These are phyloP conservation scores for Alethe castanea DNA, from an alignment of 2,113 vertebrate species.

Conservation along the genomic window DNA sequence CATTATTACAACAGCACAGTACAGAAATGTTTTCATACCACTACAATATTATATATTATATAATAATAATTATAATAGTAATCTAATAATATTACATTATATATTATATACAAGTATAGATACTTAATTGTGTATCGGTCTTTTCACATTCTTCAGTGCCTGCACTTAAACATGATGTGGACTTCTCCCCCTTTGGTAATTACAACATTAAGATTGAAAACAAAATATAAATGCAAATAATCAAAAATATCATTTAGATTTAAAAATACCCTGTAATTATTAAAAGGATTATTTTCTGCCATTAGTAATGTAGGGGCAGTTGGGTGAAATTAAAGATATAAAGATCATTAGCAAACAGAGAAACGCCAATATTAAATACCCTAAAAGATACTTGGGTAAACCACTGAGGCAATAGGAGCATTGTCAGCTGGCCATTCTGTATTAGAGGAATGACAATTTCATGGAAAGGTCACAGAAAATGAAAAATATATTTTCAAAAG, in stretches of 20 bases:
- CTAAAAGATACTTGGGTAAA: not conserved
- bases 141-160: not conserved
- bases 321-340: not conserved
- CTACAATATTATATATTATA: not conserved
- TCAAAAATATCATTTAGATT: not conserved
- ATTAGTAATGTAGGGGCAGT: not conserved
- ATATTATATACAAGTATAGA: not conserved
- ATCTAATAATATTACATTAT: not conserved
- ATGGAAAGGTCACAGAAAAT: not conserved
- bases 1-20: not conserved
- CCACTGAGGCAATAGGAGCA: not conserved
- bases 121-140: not conserved
- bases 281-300: not conserved
- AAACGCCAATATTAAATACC: not conserved
- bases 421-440: not conserved
- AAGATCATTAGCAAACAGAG: not conserved
- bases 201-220: not conserved
- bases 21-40: not conserved
- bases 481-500: not conserved
- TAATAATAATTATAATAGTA: too few species aligned
- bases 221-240: not conserved
- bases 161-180: not conserved
- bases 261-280: accelerated
- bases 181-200: not conserved
- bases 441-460: not conserved